Evolutionary conservation across 2,797 vertebrate species (phyloP).

Genomic region (Acanthiza pusilla): DNA sequence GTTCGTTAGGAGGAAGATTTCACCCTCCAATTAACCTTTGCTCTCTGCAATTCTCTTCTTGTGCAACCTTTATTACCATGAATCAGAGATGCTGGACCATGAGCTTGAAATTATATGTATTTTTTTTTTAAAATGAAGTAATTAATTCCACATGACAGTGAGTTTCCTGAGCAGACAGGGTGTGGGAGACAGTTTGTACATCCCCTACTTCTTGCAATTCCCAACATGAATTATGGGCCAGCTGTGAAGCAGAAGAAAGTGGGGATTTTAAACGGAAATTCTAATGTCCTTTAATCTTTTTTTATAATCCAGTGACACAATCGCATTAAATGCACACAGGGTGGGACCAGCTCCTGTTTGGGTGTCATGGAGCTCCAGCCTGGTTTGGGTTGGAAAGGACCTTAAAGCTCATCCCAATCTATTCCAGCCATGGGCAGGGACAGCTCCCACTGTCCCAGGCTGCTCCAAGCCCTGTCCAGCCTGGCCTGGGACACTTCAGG

Average conservation of each 20-base stretch:
- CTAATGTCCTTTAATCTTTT: too few species aligned
- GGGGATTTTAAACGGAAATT: not conserved
- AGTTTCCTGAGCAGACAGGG: slow-evolving; percentile 19
- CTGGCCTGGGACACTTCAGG: not conserved
- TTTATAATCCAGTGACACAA: not conserved
- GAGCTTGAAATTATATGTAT: not conserved
- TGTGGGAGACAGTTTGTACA: not conserved
- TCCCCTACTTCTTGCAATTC: not conserved
- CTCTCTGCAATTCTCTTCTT: not conserved
- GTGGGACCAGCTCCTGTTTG: not conserved
- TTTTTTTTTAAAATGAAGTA: not conserved
- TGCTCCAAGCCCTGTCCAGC: accelerated
- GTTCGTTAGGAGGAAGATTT: not conserved
- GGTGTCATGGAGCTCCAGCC: not conserved
- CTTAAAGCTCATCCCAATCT: accelerated
- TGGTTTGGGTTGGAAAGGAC: not conserved
- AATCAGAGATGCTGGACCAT: slow-evolving; percentile 15
- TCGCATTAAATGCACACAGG: not conserved
- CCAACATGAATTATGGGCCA: not conserved
- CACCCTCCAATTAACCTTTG: slow-evolving; percentile 12
- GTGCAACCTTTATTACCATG: not conserved
- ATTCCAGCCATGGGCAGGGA: not conserved
- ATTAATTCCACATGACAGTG: slow-evolving; percentile 12
- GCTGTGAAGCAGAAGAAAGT: not conserved
- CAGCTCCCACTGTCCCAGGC: accelerated